A percentile compares a stretch with the other conserved stretches of the same genome.
phyloP scores from a whole-genome alignment of 2,797 vertebrate species.

The Xenops minutus region DNA sequence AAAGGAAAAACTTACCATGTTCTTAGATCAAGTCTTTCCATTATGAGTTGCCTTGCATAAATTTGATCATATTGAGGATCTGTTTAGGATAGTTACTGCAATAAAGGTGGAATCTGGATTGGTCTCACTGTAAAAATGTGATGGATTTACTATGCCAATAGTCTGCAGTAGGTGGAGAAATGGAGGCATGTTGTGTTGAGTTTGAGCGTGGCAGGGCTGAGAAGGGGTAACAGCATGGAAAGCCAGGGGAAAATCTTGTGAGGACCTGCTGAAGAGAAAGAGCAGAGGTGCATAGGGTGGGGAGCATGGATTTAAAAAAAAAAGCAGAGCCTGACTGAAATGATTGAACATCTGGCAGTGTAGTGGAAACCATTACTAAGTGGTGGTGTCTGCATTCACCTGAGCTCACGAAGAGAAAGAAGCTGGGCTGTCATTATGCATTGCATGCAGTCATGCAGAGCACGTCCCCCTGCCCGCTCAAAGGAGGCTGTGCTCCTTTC shows the following conservation, averaged over 20 bases:
- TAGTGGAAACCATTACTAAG: not conserved
- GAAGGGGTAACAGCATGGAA: not conserved
- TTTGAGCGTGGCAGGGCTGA: not conserved
- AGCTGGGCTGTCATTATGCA: not conserved
- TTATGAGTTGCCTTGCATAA: not conserved
- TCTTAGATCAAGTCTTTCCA: not conserved
- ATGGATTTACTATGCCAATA: not conserved
- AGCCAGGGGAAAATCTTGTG: not conserved
- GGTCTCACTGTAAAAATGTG: not conserved
- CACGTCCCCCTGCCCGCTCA: not conserved
- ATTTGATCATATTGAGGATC: not conserved
- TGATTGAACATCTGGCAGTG: not conserved
- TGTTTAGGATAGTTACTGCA: not conserved
- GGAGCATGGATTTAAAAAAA: not conserved
- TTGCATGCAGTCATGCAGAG: not conserved
- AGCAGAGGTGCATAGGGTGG: not conserved
- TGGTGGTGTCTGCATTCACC: not conserved
- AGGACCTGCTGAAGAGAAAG: not conserved
- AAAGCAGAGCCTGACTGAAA: not conserved
- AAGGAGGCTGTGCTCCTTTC: not conserved
- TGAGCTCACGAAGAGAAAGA: not conserved
- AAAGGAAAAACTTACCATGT: not conserved
- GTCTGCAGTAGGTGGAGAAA: not conserved
- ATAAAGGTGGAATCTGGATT: not conserved
- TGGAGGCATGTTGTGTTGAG: not conserved